Percentiles rank a stretch among this genome's conserved stretches.
These are phyloP conservation scores for Lycopodina hypogea DNA, from an alignment of 37 sponge, comb jelly and placozoan species.

Conservation along the genomic window DNA sequence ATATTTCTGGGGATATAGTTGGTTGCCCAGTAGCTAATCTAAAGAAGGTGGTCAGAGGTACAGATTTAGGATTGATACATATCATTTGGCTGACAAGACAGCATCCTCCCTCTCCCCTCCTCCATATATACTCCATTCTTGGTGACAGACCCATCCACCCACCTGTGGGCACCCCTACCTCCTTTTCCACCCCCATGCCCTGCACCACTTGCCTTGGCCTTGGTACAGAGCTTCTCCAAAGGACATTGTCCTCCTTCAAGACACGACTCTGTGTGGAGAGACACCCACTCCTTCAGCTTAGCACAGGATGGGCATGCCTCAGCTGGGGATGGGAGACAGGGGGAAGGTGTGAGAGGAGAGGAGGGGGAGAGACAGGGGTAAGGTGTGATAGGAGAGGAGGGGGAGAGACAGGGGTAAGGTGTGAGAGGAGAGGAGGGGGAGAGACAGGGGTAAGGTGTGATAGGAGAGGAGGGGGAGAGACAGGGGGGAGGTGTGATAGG, in stretches of 20 bases:
- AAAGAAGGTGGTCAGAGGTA: too few relatives aligned
- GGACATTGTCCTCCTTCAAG: neutral
- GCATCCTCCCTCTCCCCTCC: too few relatives aligned
- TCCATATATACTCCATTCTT: too few relatives aligned
- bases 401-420: neutral
- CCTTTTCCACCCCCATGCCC: too few relatives aligned
- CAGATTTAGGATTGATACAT: too few relatives aligned
- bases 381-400: conserved; percentile 9
- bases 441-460: conserved; percentile 6
- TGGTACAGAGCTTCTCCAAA: neutral
- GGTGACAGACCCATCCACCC: too few relatives aligned
- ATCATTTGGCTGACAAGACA: too few relatives aligned
- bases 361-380: neutral
- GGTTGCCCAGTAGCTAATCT: too few relatives aligned
- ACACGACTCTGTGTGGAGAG: neutral
- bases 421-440: conserved; percentile 8
- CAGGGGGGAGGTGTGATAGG: conserved; percentile 17
- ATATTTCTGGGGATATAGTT: too few relatives aligned
- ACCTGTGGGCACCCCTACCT: too few relatives aligned
- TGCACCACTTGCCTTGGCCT: neutral
- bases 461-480: conserved; percentile 11
- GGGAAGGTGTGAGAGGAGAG: neutral
- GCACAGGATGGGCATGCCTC: neutral
- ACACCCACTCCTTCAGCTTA: conserved; percentile 6
- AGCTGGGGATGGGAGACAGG: neutral